Evolutionary conservation across 2,888 invertebrate species (phyloP).

Genomic region (Punctoribates punctum): DNA sequence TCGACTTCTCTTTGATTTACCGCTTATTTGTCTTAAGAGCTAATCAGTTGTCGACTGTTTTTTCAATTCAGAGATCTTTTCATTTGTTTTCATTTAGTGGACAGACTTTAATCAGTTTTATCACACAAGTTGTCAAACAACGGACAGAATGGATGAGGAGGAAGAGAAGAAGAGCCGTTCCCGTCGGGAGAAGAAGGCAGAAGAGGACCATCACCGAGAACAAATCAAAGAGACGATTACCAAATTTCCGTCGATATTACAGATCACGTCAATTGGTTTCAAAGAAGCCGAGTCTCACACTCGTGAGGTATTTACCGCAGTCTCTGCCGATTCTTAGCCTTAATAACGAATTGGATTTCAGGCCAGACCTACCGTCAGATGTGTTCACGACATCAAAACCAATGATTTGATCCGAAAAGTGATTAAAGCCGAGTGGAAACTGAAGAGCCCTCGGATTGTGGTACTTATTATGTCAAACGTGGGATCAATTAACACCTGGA

Average conservation of each 20-base stretch:
- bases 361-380: constrained; percentile 48
- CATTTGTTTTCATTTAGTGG: too few species aligned
- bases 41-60: too few species aligned
- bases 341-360: background rate
- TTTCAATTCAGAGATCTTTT: too few species aligned
- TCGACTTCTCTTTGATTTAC: too few species aligned
- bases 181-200: too few species aligned
- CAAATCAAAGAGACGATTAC: background rate
- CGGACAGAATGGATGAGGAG: too few species aligned
- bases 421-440: constrained; percentile 46
- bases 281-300: background rate
- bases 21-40: too few species aligned
- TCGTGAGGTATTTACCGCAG: background rate
- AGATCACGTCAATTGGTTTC: background rate
- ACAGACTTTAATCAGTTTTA: too few species aligned
- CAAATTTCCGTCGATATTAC: background rate
- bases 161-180: too few species aligned
- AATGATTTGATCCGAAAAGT: constrained; percentile 46
- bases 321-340: background rate
- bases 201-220: background rate
- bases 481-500: constrained; percentile 46
- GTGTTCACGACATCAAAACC: constrained; percentile 46
- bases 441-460: constrained; percentile 48
- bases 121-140: too few species aligned
- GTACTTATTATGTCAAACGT: constrained; percentile 47